A percentile compares a stretch with the other conserved stretches of the same genome.
phyloP scores from a whole-genome alignment of 2,888 invertebrate genomes.

The Geotrupes spiniger region DNA sequence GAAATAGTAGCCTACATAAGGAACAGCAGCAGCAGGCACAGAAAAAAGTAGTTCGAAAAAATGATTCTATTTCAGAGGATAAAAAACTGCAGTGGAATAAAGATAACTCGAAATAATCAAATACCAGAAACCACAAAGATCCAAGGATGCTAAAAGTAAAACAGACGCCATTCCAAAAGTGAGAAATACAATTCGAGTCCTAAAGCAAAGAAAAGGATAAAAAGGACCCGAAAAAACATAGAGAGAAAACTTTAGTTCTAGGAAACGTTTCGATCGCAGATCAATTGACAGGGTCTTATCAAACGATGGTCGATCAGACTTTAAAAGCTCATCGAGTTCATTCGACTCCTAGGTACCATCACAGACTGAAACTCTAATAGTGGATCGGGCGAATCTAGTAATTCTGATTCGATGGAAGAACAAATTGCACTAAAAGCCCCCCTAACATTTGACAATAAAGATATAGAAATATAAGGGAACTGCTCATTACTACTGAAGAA shows the following conservation, averaged over 20 bases:
- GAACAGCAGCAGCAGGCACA: conserved; percentile 34
- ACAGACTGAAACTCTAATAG: conserved; percentile 30
- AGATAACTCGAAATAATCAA: conserved; percentile 20
- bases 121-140: conserved; percentile 32
- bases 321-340: conserved; percentile 47
- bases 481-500: conserved; percentile 9
- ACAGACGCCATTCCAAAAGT: conserved; percentile 33
- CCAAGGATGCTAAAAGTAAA: conserved; percentile 32
- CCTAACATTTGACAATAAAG: no score
- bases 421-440: no score
- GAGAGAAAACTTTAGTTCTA: conserved; percentile 54
- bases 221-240: conserved; percentile 31
- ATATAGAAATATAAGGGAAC: conserved; percentile 12
- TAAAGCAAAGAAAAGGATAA: conserved; percentile 30
- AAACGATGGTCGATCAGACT: conserved; percentile 63
- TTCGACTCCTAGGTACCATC: conserved; percentile 41
- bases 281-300: conserved; percentile 80
- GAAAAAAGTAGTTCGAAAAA: conserved; percentile 31
- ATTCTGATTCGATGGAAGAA: no score
- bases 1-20: conserved; percentile 24
- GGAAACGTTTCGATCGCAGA: conserved; percentile 63
- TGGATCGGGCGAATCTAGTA: conserved; percentile 31
- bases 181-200: conserved; percentile 28
- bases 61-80: conserved; percentile 29
- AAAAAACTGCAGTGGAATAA: conserved; percentile 20